phyloP scores from a whole-genome alignment of 2,113 vertebrate genomes.

The Cricetomys ansorgei region DNA sequence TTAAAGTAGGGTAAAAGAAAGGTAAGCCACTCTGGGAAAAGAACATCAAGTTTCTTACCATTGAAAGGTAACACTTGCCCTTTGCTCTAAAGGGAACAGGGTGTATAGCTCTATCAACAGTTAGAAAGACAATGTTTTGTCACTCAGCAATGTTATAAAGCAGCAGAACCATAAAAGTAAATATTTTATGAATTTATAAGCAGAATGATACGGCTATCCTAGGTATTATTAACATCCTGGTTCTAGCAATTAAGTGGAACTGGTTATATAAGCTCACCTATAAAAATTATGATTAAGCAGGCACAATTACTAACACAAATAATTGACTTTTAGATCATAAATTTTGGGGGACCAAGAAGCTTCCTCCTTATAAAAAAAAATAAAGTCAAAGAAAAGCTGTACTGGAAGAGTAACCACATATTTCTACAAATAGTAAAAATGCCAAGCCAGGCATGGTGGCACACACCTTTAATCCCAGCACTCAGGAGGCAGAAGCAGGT shows the following conservation, averaged over 20 bases:
- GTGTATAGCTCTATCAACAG: neutral
- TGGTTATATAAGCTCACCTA: neutral
- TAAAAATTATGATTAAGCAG: slow-evolving; percentile 14
- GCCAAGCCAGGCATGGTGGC: neutral
- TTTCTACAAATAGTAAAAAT: slow-evolving; percentile 1
- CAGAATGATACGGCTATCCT: neutral
- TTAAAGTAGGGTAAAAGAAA: neutral
- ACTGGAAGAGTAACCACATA: neutral
- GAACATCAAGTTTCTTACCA: neutral
- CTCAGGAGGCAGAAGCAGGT: neutral
- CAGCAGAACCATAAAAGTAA: neutral
- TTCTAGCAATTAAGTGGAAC: slow-evolving; percentile 3
- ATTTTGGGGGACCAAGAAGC: neutral
- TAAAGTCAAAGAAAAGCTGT: slow-evolving; percentile 11
- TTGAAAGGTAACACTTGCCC: neutral
- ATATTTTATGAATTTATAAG: neutral
- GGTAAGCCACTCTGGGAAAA: neutral
- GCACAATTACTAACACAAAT: slow-evolving; percentile 29
- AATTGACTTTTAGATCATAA: slow-evolving; percentile 20
- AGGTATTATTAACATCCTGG: neutral
- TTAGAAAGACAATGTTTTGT: neutral
- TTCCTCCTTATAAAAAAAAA: slow-evolving; percentile 11
- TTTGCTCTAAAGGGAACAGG: slow-evolving; percentile 1
- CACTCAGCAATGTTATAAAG: neutral
- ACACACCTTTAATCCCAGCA: neutral